Base-by-base conservation (phyloP, 2,113 vertebrate genomes). In the Rhizomys pruinosus region DNA sequence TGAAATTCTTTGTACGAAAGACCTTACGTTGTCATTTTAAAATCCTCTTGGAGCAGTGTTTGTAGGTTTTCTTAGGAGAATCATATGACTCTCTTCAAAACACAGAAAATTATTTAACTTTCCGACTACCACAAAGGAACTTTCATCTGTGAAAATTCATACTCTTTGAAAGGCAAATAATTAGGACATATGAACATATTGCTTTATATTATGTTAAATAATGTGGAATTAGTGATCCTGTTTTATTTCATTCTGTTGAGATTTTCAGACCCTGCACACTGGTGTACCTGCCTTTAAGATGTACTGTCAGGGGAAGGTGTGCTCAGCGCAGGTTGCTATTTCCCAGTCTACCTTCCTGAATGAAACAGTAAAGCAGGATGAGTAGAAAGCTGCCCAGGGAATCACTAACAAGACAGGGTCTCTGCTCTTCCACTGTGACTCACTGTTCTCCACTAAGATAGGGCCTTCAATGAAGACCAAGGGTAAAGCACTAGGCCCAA, bases 241-340 rank as follows among this genome's bases (percentile, higher is more conserved):
- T 32, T 87, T 92, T 20, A 42, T 42, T 87, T 76, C 11, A 15
- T 80, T 52, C 32, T n/a, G 8, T 19, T 34, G 27, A 57, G 37
- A 37, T 84, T 79, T 71, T n/a, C 19, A 57, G n/a, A 32, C 2
- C 78, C 32, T 44, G 19, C 7, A 25, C 17, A 3, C 11, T 77
- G 0, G 29, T 7, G 0, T 34, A 20, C 82, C 73, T 68, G 32
- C 47, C 87, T 2, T 82, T 73, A 6, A 88, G 22, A 19, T 82
- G 15, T 23, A 34, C 59, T 69, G 1, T 17, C 11, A 0, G 5
- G 34, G 5, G 3, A 55, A n/a, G 0, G 1, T 0, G 0, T 69
- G 55, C n/a, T 59, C n/a, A 52, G 10, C 8, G 4, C 27, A 68
- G 42, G 4, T 5, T 17, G 4, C 29, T 34, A 22, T 29, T 37